Evolutionary conservation across 2,888 invertebrate genomes (phyloP).

Genomic region (Patella ulyssiponensis): DNA sequence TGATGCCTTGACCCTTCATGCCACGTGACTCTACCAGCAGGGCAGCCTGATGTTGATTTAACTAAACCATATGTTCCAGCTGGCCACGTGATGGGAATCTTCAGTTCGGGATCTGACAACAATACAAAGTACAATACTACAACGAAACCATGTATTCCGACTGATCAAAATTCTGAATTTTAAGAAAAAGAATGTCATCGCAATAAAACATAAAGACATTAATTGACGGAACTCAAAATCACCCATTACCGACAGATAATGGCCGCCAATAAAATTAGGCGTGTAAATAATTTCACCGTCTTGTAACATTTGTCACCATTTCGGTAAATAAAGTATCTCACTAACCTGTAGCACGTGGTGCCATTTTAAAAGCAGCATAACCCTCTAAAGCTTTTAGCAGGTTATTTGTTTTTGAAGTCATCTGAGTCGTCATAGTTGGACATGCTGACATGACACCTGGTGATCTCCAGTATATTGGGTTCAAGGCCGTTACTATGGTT

Average conservation of each 20-base stretch:
- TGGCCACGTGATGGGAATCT: conserved; percentile 36
- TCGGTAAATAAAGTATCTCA: neutral
- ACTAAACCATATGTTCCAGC: conserved; percentile 35
- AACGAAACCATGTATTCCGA: too few species aligned
- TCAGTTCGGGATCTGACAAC: conserved; percentile 29
- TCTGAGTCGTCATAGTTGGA: neutral
- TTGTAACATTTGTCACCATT: too few species aligned
- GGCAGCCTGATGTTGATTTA: conserved; percentile 29
- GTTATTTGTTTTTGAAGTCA: neutral
- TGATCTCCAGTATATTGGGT: conserved; percentile 24
- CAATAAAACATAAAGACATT: too few species aligned
- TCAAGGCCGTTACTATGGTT: conserved; percentile 2
- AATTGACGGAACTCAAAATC: too few species aligned
- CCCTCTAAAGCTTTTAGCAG: conserved; percentile 18
- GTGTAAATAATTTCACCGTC: too few species aligned
- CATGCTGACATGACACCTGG: neutral
- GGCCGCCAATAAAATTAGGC: too few species aligned
- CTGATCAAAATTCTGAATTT: too few species aligned
- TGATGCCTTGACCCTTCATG: conserved; percentile 36
- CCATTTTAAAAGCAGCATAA: conserved; percentile 31
- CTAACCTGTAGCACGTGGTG: conserved; percentile 20
- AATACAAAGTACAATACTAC: too few species aligned
- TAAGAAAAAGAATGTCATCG: too few species aligned
- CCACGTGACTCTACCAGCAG: conserved; percentile 36
- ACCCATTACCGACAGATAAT: too few species aligned